Base-by-base conservation (phyloP, 2,888 invertebrate species). In the Conus canariensis region DNA sequence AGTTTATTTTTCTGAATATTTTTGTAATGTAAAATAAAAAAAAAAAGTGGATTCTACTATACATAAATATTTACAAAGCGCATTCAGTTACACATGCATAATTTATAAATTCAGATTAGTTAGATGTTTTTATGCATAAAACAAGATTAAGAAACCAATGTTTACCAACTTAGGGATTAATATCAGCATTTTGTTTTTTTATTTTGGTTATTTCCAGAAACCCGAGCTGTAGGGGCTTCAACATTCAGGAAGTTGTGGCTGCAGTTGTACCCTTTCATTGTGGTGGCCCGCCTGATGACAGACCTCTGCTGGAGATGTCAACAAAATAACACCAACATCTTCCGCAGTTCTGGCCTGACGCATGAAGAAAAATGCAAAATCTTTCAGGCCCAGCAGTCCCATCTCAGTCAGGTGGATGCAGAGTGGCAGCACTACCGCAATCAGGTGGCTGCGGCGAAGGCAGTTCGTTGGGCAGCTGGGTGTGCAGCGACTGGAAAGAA, bases 291-390 rank as follows among this genome's bases (percentile, higher is more conserved):
- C n/a, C n/a, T n/a, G n/a, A n/a, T n/a, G n/a, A n/a, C n/a, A n/a
- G n/a, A n/a, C n/a, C n/a, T n/a, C 10, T 92, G 92, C 74, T 92
- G 91, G 91, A 88, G 60, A 30, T 91, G 92, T 70, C 92, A 92
- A 67, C 74, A 90, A 22, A 91, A 92, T 64, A 90, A 88, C 60
- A 59, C 89, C 5, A 7, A 59, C 22, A 77, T n/a, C n/a, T n/a
- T n/a, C n/a, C n/a, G n/a, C n/a, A n/a, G n/a, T n/a, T n/a, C n/a
- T n/a, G n/a, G n/a, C 82, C 87, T 87, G 59, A 19, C 89, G 30
- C 82, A 83, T 10, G 90, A 80, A 10, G 86, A 88, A 12, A 90
- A 91, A 60, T 22, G 3, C 9, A 82, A 45, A 5, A 45, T 77
- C 22, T 0, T 58, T 5, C 64, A 70, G 82, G 58, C 85, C 8